These are phyloP conservation scores for Drosophila micromelanica DNA, from an alignment of 1,140 invertebrate genomes.

Conservation along the genomic window DNA sequence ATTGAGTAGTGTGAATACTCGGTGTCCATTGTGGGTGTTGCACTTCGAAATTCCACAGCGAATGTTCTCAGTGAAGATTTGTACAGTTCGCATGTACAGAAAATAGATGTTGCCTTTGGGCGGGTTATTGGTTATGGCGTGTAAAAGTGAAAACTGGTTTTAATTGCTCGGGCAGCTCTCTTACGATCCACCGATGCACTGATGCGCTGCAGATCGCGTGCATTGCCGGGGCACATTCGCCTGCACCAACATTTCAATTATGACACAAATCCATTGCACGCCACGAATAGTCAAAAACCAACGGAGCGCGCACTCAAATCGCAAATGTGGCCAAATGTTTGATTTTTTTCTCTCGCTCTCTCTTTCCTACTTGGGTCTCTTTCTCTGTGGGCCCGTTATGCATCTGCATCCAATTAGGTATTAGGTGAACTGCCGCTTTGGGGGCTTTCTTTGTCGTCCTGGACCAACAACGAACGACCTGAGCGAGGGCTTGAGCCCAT, in stretches of 20 bases:
- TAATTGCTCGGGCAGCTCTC: constrained; percentile 52
- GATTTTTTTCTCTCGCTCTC: constrained; percentile 9
- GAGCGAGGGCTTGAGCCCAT: constrained; percentile 58
- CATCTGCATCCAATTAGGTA: constrained; percentile 77
- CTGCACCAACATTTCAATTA: constrained; percentile 63
- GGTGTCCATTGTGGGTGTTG: constrained; percentile 46
- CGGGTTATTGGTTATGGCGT: constrained; percentile 25
- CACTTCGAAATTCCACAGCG: constrained; percentile 29
- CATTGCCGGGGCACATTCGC: constrained; percentile 17
- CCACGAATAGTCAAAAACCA: constrained; percentile 59
- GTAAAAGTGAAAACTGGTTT: constrained; percentile 76
- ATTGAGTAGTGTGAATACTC: constrained; percentile 10
- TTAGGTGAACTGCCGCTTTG: constrained; percentile 39
- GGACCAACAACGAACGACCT: constrained; percentile 16
- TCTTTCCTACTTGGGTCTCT: constrained; percentile 30
- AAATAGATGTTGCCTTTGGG: constrained; percentile 8
- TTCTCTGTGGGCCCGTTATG: constrained; percentile 53
- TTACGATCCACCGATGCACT: constrained; percentile 11
- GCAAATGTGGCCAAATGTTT: constrained; percentile 28
- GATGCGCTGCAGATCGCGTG: constrained; percentile 60
- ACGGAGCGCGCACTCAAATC: constrained; percentile 38
- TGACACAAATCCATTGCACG: constrained; percentile 77
- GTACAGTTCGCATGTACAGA: constrained; percentile 29
- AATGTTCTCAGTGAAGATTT: constrained; percentile 25
- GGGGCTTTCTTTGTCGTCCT: constrained; percentile 32